Evolutionary conservation across 2,113 vertebrate genomes (phyloP), one percentile per base, ranked within the genome.

Genomic region (Meriones unguiculatus): DNA sequence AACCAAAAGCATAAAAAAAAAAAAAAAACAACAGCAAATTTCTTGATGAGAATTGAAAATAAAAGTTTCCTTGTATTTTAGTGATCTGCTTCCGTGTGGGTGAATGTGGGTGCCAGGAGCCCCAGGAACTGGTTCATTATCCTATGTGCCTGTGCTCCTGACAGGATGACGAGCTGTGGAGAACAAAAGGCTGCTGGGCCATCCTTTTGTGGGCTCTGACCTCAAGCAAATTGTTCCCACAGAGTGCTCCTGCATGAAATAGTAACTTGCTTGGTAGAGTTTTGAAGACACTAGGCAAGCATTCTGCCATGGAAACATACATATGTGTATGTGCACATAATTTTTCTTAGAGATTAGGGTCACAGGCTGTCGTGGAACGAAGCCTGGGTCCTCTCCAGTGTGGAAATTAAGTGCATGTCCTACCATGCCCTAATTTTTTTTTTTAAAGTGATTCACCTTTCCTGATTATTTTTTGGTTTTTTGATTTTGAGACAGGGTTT

Each of bases 41-140:
- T 96, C 80, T 98, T 98, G 98, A 98, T 98, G 98, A 98, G 98
- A 98, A 97, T 93, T 97, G 98, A 98, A 98, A 99, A 99, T 98
- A 99, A 98, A 99, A 98, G 94, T 98, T 99, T 98, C 98, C 98
- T 99, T 98, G 98, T 99, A 99, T 99, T 99, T 99, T 99, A 98
- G 81, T 91, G 90, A 84, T 70, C 62, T 97, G 89, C 95, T 94
- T 98, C 64, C 25, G 86, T 97, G 96, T 98, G 97, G 91, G 94
- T 86, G 88, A 46, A 52, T 86, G 92, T 75, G 76, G 54, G 67
- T 24, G 65, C 93, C 6, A 20, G 50, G 84, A 93, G 52, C 52
- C n/a, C n/a, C 69, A 5, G 35, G 52, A 30, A n/a, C 59, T 41
- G 69, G 88, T 59, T 41, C 20, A 30, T 22, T 32, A n/a, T 17